Evolutionary conservation across 2,797 vertebrate genomes (phyloP).

Genomic region (Threskiornis aethiopicus): DNA sequence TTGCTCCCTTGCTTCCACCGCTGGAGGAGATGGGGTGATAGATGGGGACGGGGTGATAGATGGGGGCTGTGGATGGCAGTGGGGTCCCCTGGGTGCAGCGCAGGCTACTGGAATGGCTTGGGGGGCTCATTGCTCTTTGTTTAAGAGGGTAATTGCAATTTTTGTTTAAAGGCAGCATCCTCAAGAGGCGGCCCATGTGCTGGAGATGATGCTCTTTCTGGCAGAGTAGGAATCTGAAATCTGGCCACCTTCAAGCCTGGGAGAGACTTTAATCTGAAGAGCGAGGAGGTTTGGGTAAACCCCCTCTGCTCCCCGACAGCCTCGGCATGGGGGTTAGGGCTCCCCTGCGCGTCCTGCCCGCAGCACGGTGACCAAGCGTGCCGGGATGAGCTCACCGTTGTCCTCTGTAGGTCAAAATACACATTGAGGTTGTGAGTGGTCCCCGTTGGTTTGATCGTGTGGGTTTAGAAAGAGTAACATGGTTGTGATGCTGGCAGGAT

Average conservation of each 20-base stretch:
- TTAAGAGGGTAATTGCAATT: not conserved
- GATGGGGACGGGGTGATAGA: too few species aligned
- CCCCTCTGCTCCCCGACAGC: accelerated
- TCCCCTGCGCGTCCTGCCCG: not conserved
- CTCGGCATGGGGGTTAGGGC: accelerated
- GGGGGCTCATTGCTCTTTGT: not conserved
- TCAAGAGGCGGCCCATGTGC: not conserved
- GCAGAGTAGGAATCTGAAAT: not conserved
- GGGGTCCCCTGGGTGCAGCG: not conserved
- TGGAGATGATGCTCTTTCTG: not conserved
- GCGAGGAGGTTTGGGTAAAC: not conserved
- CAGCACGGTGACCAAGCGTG: accelerated
- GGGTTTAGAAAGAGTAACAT: not conserved
- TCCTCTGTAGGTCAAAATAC: not conserved
- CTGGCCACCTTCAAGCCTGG: not conserved
- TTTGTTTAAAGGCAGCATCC: not conserved
- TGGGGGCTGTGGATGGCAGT: not conserved
- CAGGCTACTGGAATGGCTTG: not conserved
- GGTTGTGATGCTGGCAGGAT: not conserved
- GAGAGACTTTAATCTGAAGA: not conserved
- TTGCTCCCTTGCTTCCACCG: not conserved
- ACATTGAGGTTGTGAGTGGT: not conserved
- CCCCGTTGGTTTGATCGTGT: accelerated
- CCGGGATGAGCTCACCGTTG: accelerated
- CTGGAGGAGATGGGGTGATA: not conserved